Percentiles rank a stretch among this genome's conserved stretches.
These are phyloP conservation scores for Chaunax sp. DNA, from an alignment of 2,797 vertebrate species.

Conservation along the genomic window DNA sequence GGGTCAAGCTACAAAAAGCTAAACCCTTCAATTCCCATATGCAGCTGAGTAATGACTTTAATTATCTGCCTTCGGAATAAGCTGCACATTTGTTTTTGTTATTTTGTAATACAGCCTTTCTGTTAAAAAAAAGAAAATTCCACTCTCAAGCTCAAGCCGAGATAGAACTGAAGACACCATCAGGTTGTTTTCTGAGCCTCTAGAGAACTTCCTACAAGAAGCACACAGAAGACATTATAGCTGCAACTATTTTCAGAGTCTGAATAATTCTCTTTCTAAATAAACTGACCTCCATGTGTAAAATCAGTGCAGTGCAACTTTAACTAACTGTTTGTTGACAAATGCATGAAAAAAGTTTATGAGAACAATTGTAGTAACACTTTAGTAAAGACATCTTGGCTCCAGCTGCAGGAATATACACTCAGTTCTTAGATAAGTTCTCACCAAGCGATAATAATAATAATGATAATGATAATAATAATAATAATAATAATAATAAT, in stretches of 20 bases:
- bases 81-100: neutral
- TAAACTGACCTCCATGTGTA: neutral
- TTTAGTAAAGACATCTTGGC: neutral
- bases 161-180: too few relatives aligned
- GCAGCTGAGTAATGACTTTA: neutral
- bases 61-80: neutral
- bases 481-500: too few relatives aligned
- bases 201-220: neutral
- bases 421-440: neutral
- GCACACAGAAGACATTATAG: neutral
- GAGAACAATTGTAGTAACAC: neutral
- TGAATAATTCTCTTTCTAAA: neutral
- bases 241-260: neutral
- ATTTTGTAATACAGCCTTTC: neutral
- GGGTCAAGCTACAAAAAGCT: neutral
- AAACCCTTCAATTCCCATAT: constrained; percentile 1
- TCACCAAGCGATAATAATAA: neutral
- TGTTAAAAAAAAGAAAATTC: too few relatives aligned
- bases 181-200: neutral
- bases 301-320: neutral
- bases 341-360: too few relatives aligned
- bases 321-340: too few relatives aligned
- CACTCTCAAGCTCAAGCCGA: too few relatives aligned
- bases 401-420: neutral
- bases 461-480: too few relatives aligned